Conservation (phyloP, 2,113 vertebrate species). For the Lophius piscatorius region DNA sequence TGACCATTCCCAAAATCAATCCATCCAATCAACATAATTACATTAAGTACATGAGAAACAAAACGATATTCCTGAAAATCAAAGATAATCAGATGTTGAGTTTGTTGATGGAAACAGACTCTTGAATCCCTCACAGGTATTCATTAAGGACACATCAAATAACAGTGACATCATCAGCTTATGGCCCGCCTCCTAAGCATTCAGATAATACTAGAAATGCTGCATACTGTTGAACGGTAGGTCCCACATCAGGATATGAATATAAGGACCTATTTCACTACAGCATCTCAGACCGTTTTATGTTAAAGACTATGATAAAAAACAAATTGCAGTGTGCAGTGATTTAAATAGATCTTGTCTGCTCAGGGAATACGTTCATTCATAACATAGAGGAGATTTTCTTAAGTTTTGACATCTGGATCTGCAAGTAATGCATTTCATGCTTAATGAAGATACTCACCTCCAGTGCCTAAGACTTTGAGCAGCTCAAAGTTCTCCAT, state of each 20-base stretch:
- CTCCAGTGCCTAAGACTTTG: slow-evolving; percentile 98
- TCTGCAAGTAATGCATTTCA: neutral
- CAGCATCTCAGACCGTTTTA: neutral
- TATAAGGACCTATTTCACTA: slow-evolving; percentile 1
- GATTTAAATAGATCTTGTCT: neutral
- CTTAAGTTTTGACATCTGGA: neutral
- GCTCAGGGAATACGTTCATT: neutral
- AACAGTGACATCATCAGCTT: slow-evolving; percentile 5
- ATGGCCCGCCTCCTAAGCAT: slow-evolving; percentile 7
- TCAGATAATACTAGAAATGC: neutral
- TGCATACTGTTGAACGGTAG: neutral
- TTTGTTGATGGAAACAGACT: slow-evolving; percentile 17
- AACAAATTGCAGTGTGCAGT: no score
- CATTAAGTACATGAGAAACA: no score
- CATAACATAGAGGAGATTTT: neutral
- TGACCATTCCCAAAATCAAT: no score
- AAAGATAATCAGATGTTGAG: slow-evolving; percentile 15
- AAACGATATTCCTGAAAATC: no score
- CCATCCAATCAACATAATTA: no score
- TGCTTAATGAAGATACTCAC: slow-evolving; percentile 74
- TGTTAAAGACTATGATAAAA: neutral
- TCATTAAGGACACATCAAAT: slow-evolving; percentile 14
- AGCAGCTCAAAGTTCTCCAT: slow-evolving; percentile 99
- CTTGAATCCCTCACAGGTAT: slow-evolving; percentile 3
- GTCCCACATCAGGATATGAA: slow-evolving; percentile 11